A percentile compares a stretch with the other conserved stretches of the same genome.
Conservation (phyloP, 1,140 invertebrate genomes). For the Atta cephalotes region DNA sequence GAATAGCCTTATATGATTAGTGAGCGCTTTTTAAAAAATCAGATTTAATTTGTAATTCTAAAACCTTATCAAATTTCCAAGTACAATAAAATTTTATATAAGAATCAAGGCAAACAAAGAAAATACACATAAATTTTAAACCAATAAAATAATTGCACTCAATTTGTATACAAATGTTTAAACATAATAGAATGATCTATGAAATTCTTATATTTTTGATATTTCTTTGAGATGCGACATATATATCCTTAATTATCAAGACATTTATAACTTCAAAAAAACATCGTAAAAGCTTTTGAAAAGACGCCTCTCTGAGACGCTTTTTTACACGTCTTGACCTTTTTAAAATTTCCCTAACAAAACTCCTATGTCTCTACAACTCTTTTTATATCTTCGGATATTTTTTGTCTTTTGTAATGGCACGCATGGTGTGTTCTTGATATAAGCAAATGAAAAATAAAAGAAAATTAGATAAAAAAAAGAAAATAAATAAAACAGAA, state of each 20-base stretch:
- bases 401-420: conserved; percentile 18
- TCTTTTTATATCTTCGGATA: neutral
- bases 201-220: no score
- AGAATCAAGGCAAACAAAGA: no score
- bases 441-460: conserved; percentile 31
- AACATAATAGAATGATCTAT: no score
- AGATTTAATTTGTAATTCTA: no score
- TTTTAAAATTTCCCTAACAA: neutral
- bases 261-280: conserved; percentile 5
- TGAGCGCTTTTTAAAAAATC: no score
- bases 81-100: no score
- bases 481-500: conserved; percentile 5
- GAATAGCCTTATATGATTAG: no score
- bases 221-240: no score
- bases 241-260: neutral
- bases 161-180: no score
- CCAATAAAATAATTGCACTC: no score
- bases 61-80: no score
- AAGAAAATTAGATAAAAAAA: neutral
- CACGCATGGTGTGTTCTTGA: neutral
- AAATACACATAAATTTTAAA: no score
- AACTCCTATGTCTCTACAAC: neutral
- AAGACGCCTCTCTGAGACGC: neutral
- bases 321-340: conserved; percentile 12
- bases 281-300: neutral